Conservation (phyloP, 2,113 vertebrate species). For the Dolichallabes microphthalmus region DNA sequence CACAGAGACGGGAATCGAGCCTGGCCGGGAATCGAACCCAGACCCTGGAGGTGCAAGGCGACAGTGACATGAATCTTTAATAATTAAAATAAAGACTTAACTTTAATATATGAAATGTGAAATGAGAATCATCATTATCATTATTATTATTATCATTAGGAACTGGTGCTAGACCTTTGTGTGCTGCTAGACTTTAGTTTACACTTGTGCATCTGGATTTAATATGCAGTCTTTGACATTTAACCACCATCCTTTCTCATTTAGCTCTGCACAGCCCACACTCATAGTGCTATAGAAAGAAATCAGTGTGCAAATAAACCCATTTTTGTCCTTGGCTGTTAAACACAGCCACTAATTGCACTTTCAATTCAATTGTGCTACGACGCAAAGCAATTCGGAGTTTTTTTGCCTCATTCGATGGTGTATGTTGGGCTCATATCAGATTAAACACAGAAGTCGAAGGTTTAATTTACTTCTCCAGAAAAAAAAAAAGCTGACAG, state of each 20-base stretch:
- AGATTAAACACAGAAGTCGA: slow-evolving; percentile 41
- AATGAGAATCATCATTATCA: not conserved
- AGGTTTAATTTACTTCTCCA: slow-evolving; percentile 45
- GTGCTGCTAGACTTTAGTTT: not conserved
- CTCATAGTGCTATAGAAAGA: not conserved
- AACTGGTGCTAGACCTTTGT: not conserved
- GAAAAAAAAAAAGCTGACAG: slow-evolving; percentile 18
- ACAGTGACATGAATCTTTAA: too few species aligned
- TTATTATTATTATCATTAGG: not conserved
- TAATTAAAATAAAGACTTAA: too few species aligned
- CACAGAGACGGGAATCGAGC: too few species aligned
- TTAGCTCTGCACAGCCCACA: not conserved
- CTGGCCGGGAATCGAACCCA: too few species aligned
- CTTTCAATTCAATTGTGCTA: not conserved
- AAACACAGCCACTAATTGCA: slow-evolving; percentile 35
- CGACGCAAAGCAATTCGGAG: not conserved
- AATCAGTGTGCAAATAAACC: slow-evolving; percentile 33
- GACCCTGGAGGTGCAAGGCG: too few species aligned
- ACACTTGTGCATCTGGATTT: not conserved
- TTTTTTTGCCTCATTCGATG: slow-evolving; percentile 12
- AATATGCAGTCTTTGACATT: slow-evolving; percentile 7
- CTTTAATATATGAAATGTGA: not conserved
- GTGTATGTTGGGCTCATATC: slow-evolving; percentile 28
- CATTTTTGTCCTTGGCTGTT: not conserved
- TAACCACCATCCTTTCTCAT: not conserved